phyloP scores from a whole-genome alignment of 2,888 invertebrate genomes.

The Drosophila setosimentum region DNA sequence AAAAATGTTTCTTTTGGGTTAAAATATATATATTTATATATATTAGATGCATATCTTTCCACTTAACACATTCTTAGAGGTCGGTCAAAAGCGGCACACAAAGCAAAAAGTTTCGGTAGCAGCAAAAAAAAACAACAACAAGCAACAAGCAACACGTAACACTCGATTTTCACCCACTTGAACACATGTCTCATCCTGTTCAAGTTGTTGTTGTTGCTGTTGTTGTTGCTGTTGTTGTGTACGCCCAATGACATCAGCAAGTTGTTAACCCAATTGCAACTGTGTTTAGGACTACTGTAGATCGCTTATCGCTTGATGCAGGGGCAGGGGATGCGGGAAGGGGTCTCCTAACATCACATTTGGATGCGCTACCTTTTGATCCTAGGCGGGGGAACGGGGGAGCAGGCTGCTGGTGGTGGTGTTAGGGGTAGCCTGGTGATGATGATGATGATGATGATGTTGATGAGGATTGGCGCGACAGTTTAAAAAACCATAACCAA shows the following conservation, averaged over 20 bases:
- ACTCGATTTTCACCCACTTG: constrained; percentile 54
- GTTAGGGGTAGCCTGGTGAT: constrained; percentile 16
- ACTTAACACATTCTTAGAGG: constrained; percentile 25
- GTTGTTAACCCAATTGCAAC: constrained; percentile 75
- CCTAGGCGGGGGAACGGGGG: constrained; percentile 47
- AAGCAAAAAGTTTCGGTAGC: constrained; percentile 28
- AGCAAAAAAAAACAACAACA: constrained; percentile 12
- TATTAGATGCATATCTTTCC: constrained; percentile 27
- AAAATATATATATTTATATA: not conserved
- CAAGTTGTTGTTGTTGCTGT: not conserved
- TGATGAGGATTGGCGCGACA: constrained; percentile 83
- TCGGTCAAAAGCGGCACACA: constrained; percentile 22
- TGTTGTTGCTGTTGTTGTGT: constrained; percentile 4
- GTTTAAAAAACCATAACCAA: constrained; percentile 84
- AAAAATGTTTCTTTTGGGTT: constrained; percentile 10
- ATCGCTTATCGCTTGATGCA: constrained; percentile 49
- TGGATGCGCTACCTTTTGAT: constrained; percentile 65
- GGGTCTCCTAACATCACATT: constrained; percentile 49
- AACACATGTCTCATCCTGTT: constrained; percentile 32
- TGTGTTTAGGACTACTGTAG: constrained; percentile 61
- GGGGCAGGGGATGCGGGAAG: constrained; percentile 13
- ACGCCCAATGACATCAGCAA: constrained; percentile 77
- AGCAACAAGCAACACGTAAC: constrained; percentile 23
- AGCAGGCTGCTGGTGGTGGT: not conserved
- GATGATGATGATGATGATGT: constrained; percentile 58